Evolutionary conservation across 2,113 vertebrate species (phyloP), one percentile per base, ranked within the genome.

Genomic region (Neolamprologus hecqui): DNA sequence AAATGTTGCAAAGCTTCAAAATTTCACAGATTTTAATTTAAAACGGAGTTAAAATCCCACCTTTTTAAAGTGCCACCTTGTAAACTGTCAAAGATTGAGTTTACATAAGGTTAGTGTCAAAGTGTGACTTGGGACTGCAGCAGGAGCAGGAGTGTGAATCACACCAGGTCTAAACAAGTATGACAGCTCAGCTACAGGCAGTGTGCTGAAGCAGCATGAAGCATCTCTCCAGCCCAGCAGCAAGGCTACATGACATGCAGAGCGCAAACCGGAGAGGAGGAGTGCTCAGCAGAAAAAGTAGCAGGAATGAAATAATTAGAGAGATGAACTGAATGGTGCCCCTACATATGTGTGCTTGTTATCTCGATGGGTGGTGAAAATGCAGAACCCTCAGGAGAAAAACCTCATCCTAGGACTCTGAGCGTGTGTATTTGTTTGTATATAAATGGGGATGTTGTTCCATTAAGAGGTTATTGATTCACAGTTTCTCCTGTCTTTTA

Each of bases 151-250:
- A 53, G 45, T 51, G 81, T 84, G 90, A 92, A 85, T 87, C 88
- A 88, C 84, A 63, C 79, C 37, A 54, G 86, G 65, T 84, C 89
- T 90, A 87, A 90, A 84, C 40, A 57, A 85, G 81, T 84, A 63
- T 89, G 92, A 95, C 89, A 93, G 91, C 94, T 95, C 93, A 91
- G 94, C 93, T 93, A 88, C 90, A 91, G 88, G 86, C 92, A 93
- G 91, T 83, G 84, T 94, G 94, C 94, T 92, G 93, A 95, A 93
- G 90, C 93, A 95, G 92, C 94, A 92, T 89, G 86, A 92, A 93
- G 89, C 84, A 86, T 40, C 79, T 82, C 86, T 54, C 79, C 79
- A 83, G 86, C 79, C 8, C 79, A 68, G 70, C 47, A 57, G 51
- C 77, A 53, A 37, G 33, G 75, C 85, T 83, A 83, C 68, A 89